Conservation (phyloP, 1,140 invertebrate genomes). For the Drosophila parabipectinata region DNA sequence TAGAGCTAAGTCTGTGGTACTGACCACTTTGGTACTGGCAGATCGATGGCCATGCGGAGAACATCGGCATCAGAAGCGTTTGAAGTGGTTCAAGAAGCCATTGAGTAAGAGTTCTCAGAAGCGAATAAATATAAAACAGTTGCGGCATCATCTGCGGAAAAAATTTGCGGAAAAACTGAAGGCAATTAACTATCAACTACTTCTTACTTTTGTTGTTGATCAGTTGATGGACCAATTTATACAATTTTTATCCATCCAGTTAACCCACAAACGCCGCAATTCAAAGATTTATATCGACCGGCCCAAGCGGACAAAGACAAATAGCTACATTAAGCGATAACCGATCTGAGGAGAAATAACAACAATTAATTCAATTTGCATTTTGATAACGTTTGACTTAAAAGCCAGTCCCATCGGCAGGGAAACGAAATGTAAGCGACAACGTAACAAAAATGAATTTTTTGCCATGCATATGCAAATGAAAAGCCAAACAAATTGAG, state of each 20-base stretch:
- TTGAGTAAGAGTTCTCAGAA: conserved; percentile 29
- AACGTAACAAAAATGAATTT: conserved; percentile 43
- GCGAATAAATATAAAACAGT: conserved; percentile 25
- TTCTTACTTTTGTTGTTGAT: neutral
- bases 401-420: conserved; percentile 25
- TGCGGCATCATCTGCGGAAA: neutral
- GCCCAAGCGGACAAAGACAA: conserved; percentile 66
- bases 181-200: neutral
- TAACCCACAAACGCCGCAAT: conserved; percentile 29
- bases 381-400: conserved; percentile 61
- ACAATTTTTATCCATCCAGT: no score
- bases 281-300: conserved; percentile 49
- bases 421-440: conserved; percentile 12
- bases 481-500: conserved; percentile 38
- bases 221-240: neutral
- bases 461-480: conserved; percentile 72
- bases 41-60: conserved; percentile 5
- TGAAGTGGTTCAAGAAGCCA: conserved; percentile 37
- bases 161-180: neutral
- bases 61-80: conserved; percentile 6
- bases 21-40: neutral
- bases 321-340: conserved; percentile 75
- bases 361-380: conserved; percentile 80
- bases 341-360: conserved; percentile 70
- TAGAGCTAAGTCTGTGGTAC: conserved; percentile 30